Base-by-base conservation (phyloP, 2,113 vertebrate species). In the Tachycineta bicolor region DNA sequence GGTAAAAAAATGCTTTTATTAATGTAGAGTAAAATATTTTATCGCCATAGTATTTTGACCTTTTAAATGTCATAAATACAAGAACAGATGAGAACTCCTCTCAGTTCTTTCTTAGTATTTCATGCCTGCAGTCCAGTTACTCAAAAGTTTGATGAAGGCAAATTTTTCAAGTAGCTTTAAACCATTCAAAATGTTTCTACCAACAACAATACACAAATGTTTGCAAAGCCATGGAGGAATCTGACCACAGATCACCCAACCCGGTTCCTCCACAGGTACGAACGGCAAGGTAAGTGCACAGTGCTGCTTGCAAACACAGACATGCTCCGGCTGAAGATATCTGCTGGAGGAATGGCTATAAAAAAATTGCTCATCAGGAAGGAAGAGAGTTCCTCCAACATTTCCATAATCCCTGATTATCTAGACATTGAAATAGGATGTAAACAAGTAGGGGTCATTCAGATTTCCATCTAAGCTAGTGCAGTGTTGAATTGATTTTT, bases 261-360 rank as follows among this genome's bases (percentile, higher is more conserved):
- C 19, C 2, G 0, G 19, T 11, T 71, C 34, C 33, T 64, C 21
- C 28, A 14, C 41, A 37, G 25, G n/a, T 28, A 47, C 3, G 6
- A 90, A 89, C 3, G 18, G 23, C 53, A 79, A 34, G 44, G 19
- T 4, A 44, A 1, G 3, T 8, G 12, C 23, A 6, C 0, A 50
- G 33, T 2, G 14, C 67, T 67, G 11, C 79, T 68, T 67, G 44
- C 31, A 92, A 74, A 47, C 53, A 65, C 12, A 15, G 39, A 65
- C 2, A 5, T 0, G 0, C 23, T 25, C 13, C 33, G 39, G 33
- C 0, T 62, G 59, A 67, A 67, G 47, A 20, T 1, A 25, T 28
- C 41, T 18, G 6, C 25, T 50, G 37, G 22, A 75, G 23, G 8
- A 33, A 33, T 10, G 10, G 11, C 14, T 46, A 11, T 1, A 55